A percentile compares a stretch with the other conserved stretches of the same genome.
Conservation (phyloP, 2,113 vertebrate genomes). For the Arenaria interpres region DNA sequence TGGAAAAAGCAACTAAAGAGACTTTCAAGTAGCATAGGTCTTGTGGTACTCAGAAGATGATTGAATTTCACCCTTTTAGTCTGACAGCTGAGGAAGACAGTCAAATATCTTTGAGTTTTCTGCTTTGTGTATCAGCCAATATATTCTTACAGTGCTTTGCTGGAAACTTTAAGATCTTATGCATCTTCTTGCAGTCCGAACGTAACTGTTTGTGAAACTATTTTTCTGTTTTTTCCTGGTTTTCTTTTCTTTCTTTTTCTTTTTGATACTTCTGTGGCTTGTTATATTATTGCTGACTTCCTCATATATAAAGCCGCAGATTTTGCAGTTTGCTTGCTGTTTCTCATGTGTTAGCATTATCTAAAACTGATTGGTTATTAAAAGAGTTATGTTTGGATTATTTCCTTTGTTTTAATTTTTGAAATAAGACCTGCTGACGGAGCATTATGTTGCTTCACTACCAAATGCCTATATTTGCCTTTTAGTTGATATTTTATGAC, state of each 20-base stretch:
- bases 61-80: not conserved
- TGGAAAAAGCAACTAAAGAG: not conserved
- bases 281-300: not conserved
- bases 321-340: not conserved
- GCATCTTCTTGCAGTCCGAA: not conserved
- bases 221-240: fast-evolving
- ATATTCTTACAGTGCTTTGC: not conserved
- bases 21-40: not conserved
- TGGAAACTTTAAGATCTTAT: not conserved
- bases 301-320: not conserved
- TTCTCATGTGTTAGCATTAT: not conserved
- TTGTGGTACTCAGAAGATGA: not conserved
- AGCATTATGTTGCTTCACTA: not conserved
- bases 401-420: not conserved
- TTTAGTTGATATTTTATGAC: not conserved
- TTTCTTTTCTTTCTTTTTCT: not conserved
- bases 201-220: not conserved
- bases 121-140: not conserved
- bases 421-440: not conserved
- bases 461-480: not conserved
- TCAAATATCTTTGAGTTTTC: not conserved
- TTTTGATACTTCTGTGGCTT: not conserved
- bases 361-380: not conserved
- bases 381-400: not conserved
- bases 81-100: not conserved